phyloP scores from a whole-genome alignment of 2,113 vertebrate genomes.

The Tetrax tetrax region DNA sequence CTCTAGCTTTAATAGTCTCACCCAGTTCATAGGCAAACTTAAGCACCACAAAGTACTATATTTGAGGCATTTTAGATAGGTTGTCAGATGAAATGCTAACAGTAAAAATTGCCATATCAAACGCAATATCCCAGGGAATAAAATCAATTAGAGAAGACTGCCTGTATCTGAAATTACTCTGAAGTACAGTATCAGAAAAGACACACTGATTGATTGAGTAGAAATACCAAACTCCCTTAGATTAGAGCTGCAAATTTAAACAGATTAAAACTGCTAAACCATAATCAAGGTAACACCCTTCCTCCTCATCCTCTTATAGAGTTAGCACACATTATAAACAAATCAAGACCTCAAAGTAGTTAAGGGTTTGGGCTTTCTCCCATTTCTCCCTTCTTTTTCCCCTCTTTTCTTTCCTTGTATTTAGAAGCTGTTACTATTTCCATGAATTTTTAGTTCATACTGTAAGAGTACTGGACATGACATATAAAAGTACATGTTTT shows the following conservation, averaged over 20 bases:
- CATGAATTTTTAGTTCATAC: neutral
- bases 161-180: neutral
- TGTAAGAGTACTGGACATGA: neutral
- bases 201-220: neutral
- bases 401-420: neutral
- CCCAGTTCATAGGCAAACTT: neutral
- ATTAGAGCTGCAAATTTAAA: neutral
- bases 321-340: neutral
- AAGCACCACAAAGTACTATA: neutral
- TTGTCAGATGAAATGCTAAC: neutral
- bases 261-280: neutral
- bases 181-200: neutral
- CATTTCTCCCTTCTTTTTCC: too few species aligned
- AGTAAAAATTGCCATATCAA: constrained; percentile 7
- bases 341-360: neutral
- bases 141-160: constrained; percentile 4
- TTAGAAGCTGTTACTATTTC: neutral
- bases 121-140: neutral
- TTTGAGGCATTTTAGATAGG: neutral
- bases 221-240: neutral
- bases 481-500: neutral
- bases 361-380: neutral
- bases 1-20: neutral
- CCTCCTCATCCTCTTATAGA: neutral
- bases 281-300: neutral